Base-by-base conservation (phyloP, 2,113 vertebrate genomes). In the Dissostichus mawsoni region DNA sequence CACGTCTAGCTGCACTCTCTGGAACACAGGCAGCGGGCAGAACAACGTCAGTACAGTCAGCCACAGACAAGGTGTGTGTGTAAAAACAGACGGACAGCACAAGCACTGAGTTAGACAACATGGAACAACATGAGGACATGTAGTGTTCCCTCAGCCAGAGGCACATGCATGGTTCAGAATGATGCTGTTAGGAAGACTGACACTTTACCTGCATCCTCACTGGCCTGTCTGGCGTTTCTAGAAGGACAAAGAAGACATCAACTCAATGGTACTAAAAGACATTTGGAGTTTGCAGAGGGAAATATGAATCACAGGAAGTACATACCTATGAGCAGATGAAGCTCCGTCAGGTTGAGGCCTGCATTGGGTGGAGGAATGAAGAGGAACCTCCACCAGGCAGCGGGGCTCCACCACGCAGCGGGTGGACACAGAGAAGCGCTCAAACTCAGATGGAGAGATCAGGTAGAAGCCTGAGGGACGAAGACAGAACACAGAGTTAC, bases 391-490 rank as follows among this genome's bases (percentile, higher is more conserved):
- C 64, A 99, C 96, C 18, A 97, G 67, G 55, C 96, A 98, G 20
- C 94, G 95, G 10, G 98, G 97, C 91, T 98, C 97, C 82, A 99
- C 96, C 74, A 98, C 44, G 92, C 91, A 96, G 16, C 97, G 97
- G 29, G 97, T 95, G 16, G 98, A 99, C 75, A 99, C 91, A 11
- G 98, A 99, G 92, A 99, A 99, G 20, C 98, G 96, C 89, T 99
- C 98, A 89, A 99, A 98, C 92, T 99, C 98, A 0, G 98, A 99
- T 0, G 98, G 98, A 0, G 98, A 99, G 85, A 99, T 99, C 87
- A 99, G 94, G 88, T 99, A 99, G 93, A 99, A 98, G 17, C 98
- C 98, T 99, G 78, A 9, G 74, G 62, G 62, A 13, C 1, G 64
- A 59, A 11, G 44, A 44, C 9, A 23, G 45, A 8, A 36, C 4